phyloP scores from a whole-genome alignment of 2,888 invertebrate genomes.

The Synergus gifuensis region DNA sequence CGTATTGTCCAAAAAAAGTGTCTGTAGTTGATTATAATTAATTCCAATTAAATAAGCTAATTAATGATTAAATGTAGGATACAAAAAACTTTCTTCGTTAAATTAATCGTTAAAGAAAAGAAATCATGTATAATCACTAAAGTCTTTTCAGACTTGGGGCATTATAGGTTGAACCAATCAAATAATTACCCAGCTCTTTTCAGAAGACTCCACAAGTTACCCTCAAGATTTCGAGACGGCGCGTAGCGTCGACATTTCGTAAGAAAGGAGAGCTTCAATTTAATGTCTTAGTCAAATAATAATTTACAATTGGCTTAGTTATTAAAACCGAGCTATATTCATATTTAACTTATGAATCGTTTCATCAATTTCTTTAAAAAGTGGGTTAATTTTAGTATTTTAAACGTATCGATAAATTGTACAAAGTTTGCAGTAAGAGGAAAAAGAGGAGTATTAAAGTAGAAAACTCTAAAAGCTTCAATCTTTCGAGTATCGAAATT shows the following conservation, averaged over 20 bases:
- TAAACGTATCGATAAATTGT: not conserved
- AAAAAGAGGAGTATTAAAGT: not conserved
- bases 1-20: not conserved
- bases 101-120: constrained; percentile 7
- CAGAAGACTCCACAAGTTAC: constrained; percentile 5
- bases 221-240: not conserved
- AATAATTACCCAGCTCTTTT: constrained; percentile 20
- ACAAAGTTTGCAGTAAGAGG: not conserved
- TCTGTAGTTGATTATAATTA: not conserved
- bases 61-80: not conserved
- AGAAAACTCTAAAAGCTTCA: not conserved
- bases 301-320: constrained; percentile 26
- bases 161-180: not conserved
- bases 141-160: not conserved
- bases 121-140: not conserved
- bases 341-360: not conserved
- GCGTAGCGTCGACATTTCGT: constrained; percentile 14
- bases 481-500: constrained; percentile 10
- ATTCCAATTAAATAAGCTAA: not conserved
- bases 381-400: not conserved
- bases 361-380: not conserved
- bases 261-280: constrained; percentile 8
- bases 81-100: not conserved
- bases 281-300: constrained; percentile 24
- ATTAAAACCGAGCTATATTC: not conserved